A percentile compares a stretch with the other conserved stretches of the same genome.
Evolutionary conservation across 2,797 vertebrate species (phyloP).

Genomic region (Urocyon cinereoargenteus): DNA sequence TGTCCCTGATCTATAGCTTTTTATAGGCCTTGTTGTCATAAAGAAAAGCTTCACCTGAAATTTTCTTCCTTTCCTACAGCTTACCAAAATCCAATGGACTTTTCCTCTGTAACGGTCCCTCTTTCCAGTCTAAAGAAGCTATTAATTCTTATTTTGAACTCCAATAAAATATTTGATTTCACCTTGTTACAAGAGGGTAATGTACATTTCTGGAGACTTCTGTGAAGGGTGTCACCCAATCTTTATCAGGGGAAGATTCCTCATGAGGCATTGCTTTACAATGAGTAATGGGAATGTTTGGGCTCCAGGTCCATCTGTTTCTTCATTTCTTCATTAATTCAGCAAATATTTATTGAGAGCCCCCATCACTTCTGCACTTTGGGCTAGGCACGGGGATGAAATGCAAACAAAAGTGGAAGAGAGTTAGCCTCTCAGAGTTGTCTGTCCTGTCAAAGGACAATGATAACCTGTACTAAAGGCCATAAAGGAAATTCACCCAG

Average conservation of each 20-base stretch:
- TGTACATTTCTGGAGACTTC: neutral
- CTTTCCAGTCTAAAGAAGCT: neutral
- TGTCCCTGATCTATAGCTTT: neutral
- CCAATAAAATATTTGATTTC: neutral
- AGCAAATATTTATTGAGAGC: neutral
- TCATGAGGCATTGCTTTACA: neutral
- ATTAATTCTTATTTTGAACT: neutral
- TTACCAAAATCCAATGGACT: neutral
- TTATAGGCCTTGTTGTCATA: neutral
- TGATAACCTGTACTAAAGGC: neutral
- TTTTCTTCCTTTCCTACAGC: neutral
- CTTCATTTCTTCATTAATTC: neutral
- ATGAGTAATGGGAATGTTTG: neutral
- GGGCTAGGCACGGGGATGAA: neutral
- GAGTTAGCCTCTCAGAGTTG: neutral
- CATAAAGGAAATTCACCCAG: neutral
- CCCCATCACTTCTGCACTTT: neutral
- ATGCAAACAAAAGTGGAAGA: neutral
- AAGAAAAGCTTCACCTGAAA: neutral
- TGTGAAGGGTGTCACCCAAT: neutral
- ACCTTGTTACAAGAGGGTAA: neutral
- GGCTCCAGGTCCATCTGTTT: neutral
- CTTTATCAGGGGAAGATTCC: neutral
- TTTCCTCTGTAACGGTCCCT: neutral
- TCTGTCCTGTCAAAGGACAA: neutral